Evolutionary conservation across 2,113 vertebrate species (phyloP).

Genomic region (Ciconia maguari): DNA sequence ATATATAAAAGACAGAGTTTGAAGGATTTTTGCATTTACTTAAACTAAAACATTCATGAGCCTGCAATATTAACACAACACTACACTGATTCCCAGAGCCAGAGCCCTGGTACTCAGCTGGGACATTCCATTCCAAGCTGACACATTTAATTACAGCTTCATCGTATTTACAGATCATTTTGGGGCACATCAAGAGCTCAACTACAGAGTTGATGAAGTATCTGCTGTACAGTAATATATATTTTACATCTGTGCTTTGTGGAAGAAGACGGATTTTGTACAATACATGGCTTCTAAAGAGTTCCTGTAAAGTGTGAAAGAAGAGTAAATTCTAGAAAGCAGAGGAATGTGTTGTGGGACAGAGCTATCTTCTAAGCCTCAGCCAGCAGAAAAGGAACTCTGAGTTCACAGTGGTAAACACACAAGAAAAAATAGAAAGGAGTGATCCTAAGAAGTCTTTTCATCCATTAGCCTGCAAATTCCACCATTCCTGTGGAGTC

Average conservation of each 20-base stretch:
- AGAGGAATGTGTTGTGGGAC: neutral
- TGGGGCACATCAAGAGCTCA: neutral
- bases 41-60: constrained; percentile 41
- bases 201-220: neutral
- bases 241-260: neutral
- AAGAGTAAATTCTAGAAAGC: neutral
- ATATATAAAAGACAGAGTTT: neutral
- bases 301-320: neutral
- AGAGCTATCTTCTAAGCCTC: neutral
- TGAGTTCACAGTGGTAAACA: neutral
- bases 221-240: neutral
- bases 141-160: neutral
- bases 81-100: neutral
- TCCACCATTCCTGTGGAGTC: neutral
- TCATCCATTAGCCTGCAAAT: neutral
- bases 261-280: neutral
- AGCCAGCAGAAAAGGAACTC: neutral
- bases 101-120: neutral
- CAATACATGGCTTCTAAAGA: neutral
- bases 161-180: neutral
- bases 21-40: constrained; percentile 37
- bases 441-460: neutral
- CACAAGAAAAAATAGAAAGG: neutral
- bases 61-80: neutral
- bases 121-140: neutral